Base-by-base conservation (phyloP, 2,113 vertebrate species). In the Glaucomys volans region DNA sequence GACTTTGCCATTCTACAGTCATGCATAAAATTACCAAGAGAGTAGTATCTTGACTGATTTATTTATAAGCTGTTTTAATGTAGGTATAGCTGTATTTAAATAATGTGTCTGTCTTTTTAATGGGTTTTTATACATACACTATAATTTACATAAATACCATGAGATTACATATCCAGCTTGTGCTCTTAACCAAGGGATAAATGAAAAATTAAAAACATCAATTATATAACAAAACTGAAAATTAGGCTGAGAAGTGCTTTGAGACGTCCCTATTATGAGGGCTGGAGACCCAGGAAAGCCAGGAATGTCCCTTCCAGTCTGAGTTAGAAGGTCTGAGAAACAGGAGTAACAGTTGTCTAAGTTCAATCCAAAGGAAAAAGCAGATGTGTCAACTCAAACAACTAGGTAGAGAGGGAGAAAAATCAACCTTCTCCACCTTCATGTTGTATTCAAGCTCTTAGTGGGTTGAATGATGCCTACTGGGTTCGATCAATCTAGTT, bases 151-250 rank as follows among this genome's bases (percentile, higher is more conserved):
- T 37, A 18, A 35, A 32, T 59, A 22, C 40, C 35, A 80, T 92
- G 52, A 82, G 47, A 82, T 90, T 82, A 57, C 2, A 30, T 86
- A 81, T n/a, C 24, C 18, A 81, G 13, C 79, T 76, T 90, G 9
- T 8, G 72, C 35, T 92, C 72, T 87, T 87, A 92, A 74, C 50
- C 32, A 87, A 82, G 80, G n/a, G 37, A 64, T 79, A 90, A 37
- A 44, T 94, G 74, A 96, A 71, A 71, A 64, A 76, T 26, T 80
- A 85, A 26, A 44, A 75, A 52, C 3, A 8, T 18, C 91, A 42
- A 66, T 91, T 35, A 80, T 94, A 50, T 54, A 54, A 18, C 67
- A 26, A n/a, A 83, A 69, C 42, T 54, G 54, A n/a, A 76, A 71
- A 47, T 47, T 47, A n/a, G 47, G 47, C 30, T 35, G 35, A 77